Percentiles rank a stretch among this genome's conserved stretches.
Conservation (phyloP, 2,797 vertebrate genomes). For the Siniperca scherzeri region DNA sequence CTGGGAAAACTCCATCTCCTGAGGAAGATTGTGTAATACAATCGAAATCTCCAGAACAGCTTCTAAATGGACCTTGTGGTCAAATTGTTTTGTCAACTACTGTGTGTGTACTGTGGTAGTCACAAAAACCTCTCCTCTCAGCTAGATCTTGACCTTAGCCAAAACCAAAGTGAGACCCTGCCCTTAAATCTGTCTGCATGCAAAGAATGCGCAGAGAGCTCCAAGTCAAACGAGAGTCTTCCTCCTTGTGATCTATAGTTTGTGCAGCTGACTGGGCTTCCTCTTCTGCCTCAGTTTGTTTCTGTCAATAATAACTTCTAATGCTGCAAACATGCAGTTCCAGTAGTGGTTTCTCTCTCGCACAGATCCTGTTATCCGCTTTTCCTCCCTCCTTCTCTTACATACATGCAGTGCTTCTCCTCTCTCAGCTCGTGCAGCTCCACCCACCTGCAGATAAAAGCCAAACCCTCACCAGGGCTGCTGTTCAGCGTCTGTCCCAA, state of each 20-base stretch:
- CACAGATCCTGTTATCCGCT: slow-evolving; percentile 43
- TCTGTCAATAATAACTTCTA: slow-evolving; percentile 21
- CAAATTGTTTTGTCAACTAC: slow-evolving; percentile 38
- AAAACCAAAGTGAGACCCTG: slow-evolving; percentile 68
- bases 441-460: slow-evolving; percentile 98
- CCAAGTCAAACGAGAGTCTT: slow-evolving; percentile 75
- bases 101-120: slow-evolving; percentile 36
- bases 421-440: slow-evolving; percentile 86
- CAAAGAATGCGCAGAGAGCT: slow-evolving; percentile 70
- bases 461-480: slow-evolving; percentile 89
- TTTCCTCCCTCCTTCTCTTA: slow-evolving; percentile 34
- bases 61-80: slow-evolving; percentile 22
- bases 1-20: no score
- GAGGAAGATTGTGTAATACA: not conserved
- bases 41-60: not conserved
- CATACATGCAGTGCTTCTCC: slow-evolving; percentile 46
- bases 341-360: slow-evolving; percentile 37
- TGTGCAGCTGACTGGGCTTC: slow-evolving; percentile 48
- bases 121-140: slow-evolving; percentile 44
- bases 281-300: slow-evolving; percentile 29
- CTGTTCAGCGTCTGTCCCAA: slow-evolving; percentile 87
- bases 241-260: slow-evolving; percentile 53
- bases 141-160: slow-evolving; percentile 57
- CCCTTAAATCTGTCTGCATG: slow-evolving; percentile 68
- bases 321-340: slow-evolving; percentile 48